Evolutionary conservation across 2,113 vertebrate species (phyloP).

Genomic region (Erythrolamprus reginae): DNA sequence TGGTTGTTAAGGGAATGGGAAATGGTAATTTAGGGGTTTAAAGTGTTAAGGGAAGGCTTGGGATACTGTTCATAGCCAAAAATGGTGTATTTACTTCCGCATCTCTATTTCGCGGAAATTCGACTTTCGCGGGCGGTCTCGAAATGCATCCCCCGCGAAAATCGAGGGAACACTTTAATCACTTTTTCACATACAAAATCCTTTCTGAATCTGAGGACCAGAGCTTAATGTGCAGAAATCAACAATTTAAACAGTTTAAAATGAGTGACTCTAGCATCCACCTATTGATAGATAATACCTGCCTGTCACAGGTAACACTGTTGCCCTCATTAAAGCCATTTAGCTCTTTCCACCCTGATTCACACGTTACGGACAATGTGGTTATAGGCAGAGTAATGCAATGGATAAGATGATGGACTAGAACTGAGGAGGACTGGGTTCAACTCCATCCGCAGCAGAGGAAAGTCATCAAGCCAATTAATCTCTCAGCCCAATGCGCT

Average conservation of each 20-base stretch:
- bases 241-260: neutral
- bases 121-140: no score
- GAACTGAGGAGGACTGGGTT: neutral
- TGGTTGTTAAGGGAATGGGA: no score
- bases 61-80: no score
- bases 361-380: neutral
- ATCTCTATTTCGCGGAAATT: no score
- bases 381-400: neutral
- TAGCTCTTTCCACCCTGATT: neutral
- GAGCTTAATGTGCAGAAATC: neutral
- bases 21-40: no score
- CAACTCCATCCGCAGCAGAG: neutral
- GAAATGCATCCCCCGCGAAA: no score
- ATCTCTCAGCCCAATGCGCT: neutral
- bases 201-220: neutral
- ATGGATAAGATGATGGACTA: neutral
- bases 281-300: neutral
- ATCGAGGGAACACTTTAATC: no score
- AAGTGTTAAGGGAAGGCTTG: no score
- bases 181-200: neutral
- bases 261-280: neutral
- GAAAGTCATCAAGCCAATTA: neutral
- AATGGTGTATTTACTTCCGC: no score
- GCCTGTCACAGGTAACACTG: neutral
- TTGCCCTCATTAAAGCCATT: neutral